Evolutionary conservation across 2,888 invertebrate species (phyloP).

Genomic region (Cremastinae sp.): DNA sequence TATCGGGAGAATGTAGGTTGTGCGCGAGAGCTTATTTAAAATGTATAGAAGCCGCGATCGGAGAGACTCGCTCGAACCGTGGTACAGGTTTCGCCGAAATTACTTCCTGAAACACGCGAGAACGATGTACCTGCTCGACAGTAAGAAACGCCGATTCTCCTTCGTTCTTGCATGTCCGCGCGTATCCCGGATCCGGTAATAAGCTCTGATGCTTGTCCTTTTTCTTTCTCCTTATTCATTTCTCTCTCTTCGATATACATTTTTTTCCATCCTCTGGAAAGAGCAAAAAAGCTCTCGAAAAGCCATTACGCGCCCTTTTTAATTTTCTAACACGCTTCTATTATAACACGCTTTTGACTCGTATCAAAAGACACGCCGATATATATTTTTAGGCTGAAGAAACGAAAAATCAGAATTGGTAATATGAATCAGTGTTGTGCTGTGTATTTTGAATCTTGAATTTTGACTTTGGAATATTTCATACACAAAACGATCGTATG

Average conservation of each 20-base stretch:
- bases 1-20: background rate
- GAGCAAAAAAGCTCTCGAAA: too few species aligned
- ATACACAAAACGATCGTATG: too few species aligned
- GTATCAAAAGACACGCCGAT: too few species aligned
- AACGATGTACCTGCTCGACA: constrained; percentile 39
- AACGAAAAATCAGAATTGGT: too few species aligned
- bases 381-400: too few species aligned
- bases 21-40: background rate
- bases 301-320: too few species aligned
- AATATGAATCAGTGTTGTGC: too few species aligned
- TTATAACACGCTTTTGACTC: too few species aligned
- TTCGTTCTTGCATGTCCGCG: background rate
- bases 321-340: too few species aligned
- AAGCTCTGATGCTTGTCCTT: background rate
- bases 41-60: background rate
- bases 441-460: too few species aligned
- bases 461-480: too few species aligned
- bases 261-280: constrained; percentile 2
- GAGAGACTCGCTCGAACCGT: constrained; percentile 19
- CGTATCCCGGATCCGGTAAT: too few species aligned
- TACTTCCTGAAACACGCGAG: constrained; percentile 58
- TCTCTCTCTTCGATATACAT: background rate
- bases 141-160: constrained; percentile 12
- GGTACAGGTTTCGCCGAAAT: constrained; percentile 62
- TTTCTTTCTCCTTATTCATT: background rate